Percentiles rank a stretch among this genome's conserved stretches.
phyloP scores from a whole-genome alignment of 2,113 vertebrate genomes.

The Marmota monax region DNA sequence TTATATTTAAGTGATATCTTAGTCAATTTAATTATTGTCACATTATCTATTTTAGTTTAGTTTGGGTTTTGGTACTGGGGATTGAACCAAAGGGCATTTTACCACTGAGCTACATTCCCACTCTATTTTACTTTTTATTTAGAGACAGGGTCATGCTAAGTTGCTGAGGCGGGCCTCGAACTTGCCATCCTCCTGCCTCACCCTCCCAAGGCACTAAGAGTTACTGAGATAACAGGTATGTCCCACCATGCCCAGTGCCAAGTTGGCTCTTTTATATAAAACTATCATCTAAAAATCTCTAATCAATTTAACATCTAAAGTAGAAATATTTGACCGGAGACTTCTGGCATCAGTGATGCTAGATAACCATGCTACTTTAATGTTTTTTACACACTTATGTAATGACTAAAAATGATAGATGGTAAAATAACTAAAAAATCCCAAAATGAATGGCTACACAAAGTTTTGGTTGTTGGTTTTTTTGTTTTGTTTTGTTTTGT shows the following conservation, averaged over 20 bases:
- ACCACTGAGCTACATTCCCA: background rate
- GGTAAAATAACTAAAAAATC: background rate
- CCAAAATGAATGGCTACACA: background rate
- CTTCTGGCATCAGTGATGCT: too few relatives aligned
- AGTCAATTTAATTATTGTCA: background rate
- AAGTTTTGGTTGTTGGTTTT: background rate
- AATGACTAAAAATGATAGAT: background rate
- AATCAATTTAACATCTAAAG: background rate
- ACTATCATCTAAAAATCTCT: background rate
- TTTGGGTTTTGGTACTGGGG: background rate
- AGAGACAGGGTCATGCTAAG: background rate
- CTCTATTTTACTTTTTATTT: background rate
- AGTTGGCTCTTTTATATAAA: slow-evolving; percentile 44
- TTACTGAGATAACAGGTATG: background rate
- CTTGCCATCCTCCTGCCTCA: background rate
- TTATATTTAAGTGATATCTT: background rate
- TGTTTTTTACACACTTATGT: background rate
- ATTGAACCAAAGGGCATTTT: background rate
- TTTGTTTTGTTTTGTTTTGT: too few relatives aligned
- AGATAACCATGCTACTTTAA: background rate
- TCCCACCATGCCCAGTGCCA: background rate
- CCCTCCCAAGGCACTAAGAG: background rate
- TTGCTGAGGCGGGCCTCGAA: background rate
- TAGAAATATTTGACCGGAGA: background rate
- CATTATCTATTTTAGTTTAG: background rate